A percentile compares a stretch with the other conserved stretches of the same genome.
These are phyloP conservation scores for Poeciliopsis infans DNA, from an alignment of 2,797 vertebrate genomes.

Conservation along the genomic window DNA sequence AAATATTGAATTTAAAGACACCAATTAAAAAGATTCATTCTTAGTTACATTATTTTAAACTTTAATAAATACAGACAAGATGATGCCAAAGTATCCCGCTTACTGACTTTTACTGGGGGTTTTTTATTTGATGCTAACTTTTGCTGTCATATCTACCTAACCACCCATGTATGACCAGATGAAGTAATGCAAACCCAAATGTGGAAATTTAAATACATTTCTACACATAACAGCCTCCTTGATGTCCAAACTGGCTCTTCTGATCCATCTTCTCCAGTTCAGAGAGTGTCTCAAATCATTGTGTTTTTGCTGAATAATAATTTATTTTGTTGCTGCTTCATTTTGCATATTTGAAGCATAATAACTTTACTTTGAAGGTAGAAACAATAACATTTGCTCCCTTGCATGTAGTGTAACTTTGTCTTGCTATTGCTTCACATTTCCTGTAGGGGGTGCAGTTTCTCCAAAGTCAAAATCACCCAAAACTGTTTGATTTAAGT, in stretches of 20 bases:
- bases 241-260: neutral
- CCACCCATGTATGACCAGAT: neutral
- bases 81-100: neutral
- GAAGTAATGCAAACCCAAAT: neutral
- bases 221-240: neutral
- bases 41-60: neutral
- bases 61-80: neutral
- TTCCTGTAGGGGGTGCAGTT: conserved; percentile 38
- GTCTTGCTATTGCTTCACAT: conserved; percentile 11
- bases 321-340: neutral
- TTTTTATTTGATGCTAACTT: neutral
- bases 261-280: neutral
- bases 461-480: neutral
- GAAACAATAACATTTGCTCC: conserved; percentile 1
- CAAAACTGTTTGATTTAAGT: neutral
- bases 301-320: neutral
- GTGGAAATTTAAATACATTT: neutral
- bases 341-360: neutral
- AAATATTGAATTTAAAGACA: neutral
- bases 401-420: neutral
- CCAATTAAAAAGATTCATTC: neutral
- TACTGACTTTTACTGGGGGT: neutral
- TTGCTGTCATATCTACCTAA: neutral
- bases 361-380: conserved; percentile 8
- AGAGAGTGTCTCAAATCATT: neutral